These are phyloP conservation scores for Drosophila nigrodunni DNA, from an alignment of 1,140 invertebrate genomes.

Conservation along the genomic window DNA sequence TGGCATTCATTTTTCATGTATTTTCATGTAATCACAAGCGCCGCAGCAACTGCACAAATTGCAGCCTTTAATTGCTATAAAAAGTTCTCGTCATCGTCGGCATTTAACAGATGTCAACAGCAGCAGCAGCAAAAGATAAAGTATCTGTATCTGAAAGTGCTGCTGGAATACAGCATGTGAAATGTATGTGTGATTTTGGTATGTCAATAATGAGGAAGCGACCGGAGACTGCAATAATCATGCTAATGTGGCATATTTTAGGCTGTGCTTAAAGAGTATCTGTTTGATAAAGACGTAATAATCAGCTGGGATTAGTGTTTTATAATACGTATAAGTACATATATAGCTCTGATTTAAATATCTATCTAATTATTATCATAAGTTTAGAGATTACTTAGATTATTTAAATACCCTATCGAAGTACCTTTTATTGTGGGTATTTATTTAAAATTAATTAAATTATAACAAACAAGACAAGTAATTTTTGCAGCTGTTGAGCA, in stretches of 20 bases:
- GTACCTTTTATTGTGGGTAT: too few relatives aligned
- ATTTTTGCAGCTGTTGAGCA: neutral
- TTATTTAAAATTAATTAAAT: too few relatives aligned
- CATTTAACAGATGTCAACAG: conserved; percentile 42
- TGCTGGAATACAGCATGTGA: conserved; percentile 1
- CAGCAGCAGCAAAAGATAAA: conserved; percentile 20
- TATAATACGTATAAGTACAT: too few relatives aligned
- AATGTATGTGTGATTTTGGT: conserved; percentile 12
- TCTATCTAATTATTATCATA: too few relatives aligned
- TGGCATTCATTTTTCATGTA: conserved; percentile 43
- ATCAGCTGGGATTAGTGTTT: too few relatives aligned
- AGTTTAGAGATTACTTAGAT: too few relatives aligned
- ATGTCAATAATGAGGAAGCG: conserved; percentile 34
- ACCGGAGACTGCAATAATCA: neutral
- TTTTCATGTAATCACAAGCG: conserved; percentile 37
- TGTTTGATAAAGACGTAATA: too few relatives aligned
- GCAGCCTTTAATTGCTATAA: conserved; percentile 47
- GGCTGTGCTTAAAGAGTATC: neutral
- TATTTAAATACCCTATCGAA: too few relatives aligned
- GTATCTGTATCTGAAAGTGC: conserved; percentile 23
- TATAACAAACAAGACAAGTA: neutral
- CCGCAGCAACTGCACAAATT: conserved; percentile 35
- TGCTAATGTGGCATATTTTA: neutral
- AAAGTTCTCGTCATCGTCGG: conserved; percentile 22
- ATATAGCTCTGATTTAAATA: too few relatives aligned